Evolutionary conservation across 1,140 invertebrate genomes (phyloP).

Genomic region (Meloidogyne floridensis): DNA sequence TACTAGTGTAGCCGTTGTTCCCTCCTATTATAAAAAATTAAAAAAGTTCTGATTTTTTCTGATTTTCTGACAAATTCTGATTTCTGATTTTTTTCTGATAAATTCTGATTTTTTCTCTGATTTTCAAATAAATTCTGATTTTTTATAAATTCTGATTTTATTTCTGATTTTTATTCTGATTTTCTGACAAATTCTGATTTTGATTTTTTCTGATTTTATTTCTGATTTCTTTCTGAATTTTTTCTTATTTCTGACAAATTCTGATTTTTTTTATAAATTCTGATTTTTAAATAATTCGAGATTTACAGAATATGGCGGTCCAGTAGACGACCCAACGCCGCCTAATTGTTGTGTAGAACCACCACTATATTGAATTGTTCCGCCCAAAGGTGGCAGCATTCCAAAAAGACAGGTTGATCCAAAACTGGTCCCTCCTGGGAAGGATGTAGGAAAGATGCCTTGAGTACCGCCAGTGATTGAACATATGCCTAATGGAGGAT

Average conservation of each 20-base stretch:
- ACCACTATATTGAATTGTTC: conserved; percentile 5
- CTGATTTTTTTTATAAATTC: too few relatives aligned
- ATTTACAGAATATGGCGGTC: conserved; percentile 18
- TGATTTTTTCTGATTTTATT: too few relatives aligned
- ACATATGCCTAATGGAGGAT: conserved; percentile 12
- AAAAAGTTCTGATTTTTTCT: too few relatives aligned
- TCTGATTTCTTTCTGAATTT: too few relatives aligned
- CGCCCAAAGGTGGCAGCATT: conserved; percentile 17
- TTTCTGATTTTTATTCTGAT: too few relatives aligned
- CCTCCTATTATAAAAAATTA: not conserved
- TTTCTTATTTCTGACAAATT: too few relatives aligned
- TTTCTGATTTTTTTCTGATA: too few relatives aligned
- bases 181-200: too few relatives aligned
- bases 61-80: too few relatives aligned
- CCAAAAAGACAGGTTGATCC: conserved; percentile 9
- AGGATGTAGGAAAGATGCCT: not conserved
- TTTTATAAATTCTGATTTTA: too few relatives aligned
- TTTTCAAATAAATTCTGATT: too few relatives aligned
- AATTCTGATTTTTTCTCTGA: too few relatives aligned
- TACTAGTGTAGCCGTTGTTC: conserved; percentile 7
- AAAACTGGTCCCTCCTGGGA: not conserved
- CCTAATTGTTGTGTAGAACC: not conserved
- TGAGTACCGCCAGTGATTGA: conserved; percentile 16
- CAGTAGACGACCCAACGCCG: not conserved
- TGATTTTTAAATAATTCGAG: not conserved